Percentiles rank a stretch among this genome's conserved stretches.
These are phyloP conservation scores for Scaptodrosophila latifasciaeformis DNA, from an alignment of 2,888 invertebrate species.

Conservation along the genomic window DNA sequence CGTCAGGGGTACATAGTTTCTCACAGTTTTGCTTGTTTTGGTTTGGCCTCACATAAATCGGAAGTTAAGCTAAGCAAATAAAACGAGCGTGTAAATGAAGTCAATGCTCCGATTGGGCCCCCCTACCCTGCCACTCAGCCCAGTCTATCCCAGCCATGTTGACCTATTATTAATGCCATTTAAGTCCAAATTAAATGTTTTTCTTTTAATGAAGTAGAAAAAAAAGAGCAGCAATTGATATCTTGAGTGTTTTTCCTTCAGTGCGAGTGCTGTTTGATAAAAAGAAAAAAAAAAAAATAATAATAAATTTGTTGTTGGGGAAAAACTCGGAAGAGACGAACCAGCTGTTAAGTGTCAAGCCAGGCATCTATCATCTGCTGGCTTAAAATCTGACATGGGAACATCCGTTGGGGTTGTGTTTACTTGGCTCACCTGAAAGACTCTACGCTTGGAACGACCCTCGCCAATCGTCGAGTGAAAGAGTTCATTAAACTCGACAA, in stretches of 20 bases:
- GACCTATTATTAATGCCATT: slow-evolving; percentile 42
- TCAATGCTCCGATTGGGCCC: too few species aligned
- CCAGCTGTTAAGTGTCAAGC: slow-evolving; percentile 37
- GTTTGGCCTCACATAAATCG: slow-evolving; percentile 19
- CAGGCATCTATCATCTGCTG: slow-evolving; percentile 48
- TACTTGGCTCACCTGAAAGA: slow-evolving; percentile 20
- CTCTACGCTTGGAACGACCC: slow-evolving; percentile 36
- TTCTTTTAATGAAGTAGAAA: too few species aligned
- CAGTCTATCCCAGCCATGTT: slow-evolving; percentile 35
- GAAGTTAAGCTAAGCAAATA: slow-evolving; percentile 60
- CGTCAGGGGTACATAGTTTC: slow-evolving; percentile 32
- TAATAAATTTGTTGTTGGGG: neutral
- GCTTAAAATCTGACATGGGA: slow-evolving; percentile 60
- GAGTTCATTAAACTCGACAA: slow-evolving; percentile 59
- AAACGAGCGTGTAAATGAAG: slow-evolving; percentile 50
- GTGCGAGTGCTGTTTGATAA: too few species aligned
- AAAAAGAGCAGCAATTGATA: slow-evolving; percentile 44
- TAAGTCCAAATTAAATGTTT: slow-evolving; percentile 7
- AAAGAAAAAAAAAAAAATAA: neutral
- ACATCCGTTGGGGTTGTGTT: slow-evolving; percentile 43
- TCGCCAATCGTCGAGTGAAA: slow-evolving; percentile 17
- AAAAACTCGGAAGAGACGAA: slow-evolving; percentile 18
- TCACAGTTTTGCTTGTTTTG: slow-evolving; percentile 26
- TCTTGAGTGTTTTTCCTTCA: slow-evolving; percentile 34
- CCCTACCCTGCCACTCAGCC: too few species aligned